phyloP scores from a whole-genome alignment of 2,888 invertebrate genomes.

The Escarpia spicata region DNA sequence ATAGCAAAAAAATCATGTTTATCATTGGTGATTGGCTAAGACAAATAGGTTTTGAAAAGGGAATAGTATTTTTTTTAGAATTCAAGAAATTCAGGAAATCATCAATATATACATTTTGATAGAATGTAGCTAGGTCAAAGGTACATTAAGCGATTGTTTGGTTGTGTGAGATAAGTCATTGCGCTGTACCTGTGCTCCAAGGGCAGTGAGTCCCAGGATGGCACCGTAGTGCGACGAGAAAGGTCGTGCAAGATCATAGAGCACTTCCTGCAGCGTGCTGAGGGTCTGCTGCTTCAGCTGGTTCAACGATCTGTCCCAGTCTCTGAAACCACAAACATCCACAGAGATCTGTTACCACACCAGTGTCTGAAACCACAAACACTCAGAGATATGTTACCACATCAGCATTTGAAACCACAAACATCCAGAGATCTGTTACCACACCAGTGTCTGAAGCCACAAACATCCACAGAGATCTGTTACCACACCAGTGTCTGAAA shows the following conservation, averaged over 20 bases:
- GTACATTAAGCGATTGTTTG: background rate
- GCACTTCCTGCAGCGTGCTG: constrained; percentile 53
- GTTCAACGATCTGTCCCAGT: constrained; percentile 59
- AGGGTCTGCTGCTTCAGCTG: constrained; percentile 54
- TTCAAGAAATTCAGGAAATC: background rate
- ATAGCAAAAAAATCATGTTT: too few species aligned
- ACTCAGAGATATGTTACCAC: background rate
- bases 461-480: too few species aligned
- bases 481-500: constrained; percentile 53
- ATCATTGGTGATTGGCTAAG: background rate
- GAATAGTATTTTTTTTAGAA: background rate
- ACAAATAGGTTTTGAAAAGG: background rate
- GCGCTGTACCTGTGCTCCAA: constrained; percentile 56
- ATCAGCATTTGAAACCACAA: constrained; percentile 47
- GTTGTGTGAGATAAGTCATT: constrained; percentile 9
- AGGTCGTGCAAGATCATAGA: constrained; percentile 59
- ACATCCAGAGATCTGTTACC: constrained; percentile 41
- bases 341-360: background rate
- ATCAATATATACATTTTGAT: too few species aligned
- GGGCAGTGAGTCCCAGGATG: constrained; percentile 57
- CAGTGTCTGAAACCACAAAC: background rate
- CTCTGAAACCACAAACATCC: constrained; percentile 46
- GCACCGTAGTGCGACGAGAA: constrained; percentile 65
- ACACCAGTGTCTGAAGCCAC: too few species aligned
- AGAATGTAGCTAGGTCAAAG: too few species aligned